Percentiles rank a stretch among this genome's conserved stretches.
These are phyloP conservation scores for Candidula unifasciata DNA, from an alignment of 2,888 invertebrate species.

Conservation along the genomic window DNA sequence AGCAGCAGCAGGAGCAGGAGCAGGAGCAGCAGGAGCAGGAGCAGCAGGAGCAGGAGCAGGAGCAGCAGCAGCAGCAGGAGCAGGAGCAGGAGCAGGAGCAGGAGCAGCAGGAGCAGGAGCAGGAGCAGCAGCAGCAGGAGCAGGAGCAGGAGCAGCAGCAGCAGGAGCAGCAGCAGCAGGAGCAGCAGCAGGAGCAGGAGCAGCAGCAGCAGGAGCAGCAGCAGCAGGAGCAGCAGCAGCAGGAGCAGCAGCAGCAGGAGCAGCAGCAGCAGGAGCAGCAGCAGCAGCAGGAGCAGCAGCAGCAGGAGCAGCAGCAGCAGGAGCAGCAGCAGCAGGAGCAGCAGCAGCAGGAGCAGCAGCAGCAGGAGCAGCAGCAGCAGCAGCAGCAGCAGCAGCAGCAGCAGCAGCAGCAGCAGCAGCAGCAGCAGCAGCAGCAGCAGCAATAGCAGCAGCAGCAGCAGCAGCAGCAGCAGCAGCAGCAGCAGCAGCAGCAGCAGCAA, in stretches of 20 bases:
- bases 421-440: too few species aligned
- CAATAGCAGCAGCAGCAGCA: neutral
- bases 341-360: neutral
- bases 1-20: too few species aligned
- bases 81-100: neutral
- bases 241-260: too few species aligned
- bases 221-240: too few species aligned
- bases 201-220: too few species aligned
- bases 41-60: too few species aligned
- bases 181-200: neutral
- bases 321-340: neutral
- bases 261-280: neutral
- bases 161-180: neutral
- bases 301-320: neutral
- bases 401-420: too few species aligned
- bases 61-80: neutral
- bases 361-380: neutral
- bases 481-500: neutral
- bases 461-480: neutral
- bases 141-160: neutral
- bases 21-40: too few species aligned
- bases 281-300: neutral
- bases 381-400: too few species aligned
- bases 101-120: neutral
- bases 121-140: neutral